Evolutionary conservation across 2,888 invertebrate species (phyloP), one percentile per base, ranked within the genome.

Genomic region (Scrobipalpa costella): DNA sequence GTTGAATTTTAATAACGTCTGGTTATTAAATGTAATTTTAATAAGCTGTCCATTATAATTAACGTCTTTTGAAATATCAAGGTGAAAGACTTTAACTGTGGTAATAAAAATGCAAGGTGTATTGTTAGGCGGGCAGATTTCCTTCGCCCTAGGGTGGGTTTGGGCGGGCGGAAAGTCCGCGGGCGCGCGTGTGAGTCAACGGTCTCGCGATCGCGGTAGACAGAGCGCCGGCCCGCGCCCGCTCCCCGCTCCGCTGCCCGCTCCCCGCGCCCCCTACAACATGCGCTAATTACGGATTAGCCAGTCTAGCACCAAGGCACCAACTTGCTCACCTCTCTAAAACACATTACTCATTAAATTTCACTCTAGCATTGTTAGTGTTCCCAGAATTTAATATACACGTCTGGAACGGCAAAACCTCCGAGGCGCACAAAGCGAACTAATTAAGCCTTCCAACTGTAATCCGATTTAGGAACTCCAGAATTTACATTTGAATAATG

Each of bases 191-290:
- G 40, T 58, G 66, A 65, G 64, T 59, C 66, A 63, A 62, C 63
- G 59, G 33, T 44, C 27, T 17, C 63, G 58, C 50, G 15, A 21
- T 21, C 50, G 58, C 63, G 60, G 62, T 76, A 83, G 83, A 81
- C 83, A 70, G 78, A 73, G 70, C 70, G 82, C 75, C 81, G 79
- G 75, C 60, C 55, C 58, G 64, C 62, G 33, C 64, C 52, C 44
- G 44, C 40, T 40, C 52, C 44, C n/a, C 40, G 8, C 2, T 13
- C 59, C 58, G 66, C 55, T 21, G 6, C 52, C 63, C 47, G 17
- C 50, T 40, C 17, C 58, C n/a, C n/a, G n/a, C n/a, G n/a, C n/a
- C 60, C 64, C 61, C 64, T n/a, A 62, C 59, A 64, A 55, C 40
- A 33, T 38, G 49, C 55, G 62, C 62, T 66, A 66, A 63, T 66